Conservation (phyloP, 1,140 invertebrate genomes). For the Sweltsa coloradensis region DNA sequence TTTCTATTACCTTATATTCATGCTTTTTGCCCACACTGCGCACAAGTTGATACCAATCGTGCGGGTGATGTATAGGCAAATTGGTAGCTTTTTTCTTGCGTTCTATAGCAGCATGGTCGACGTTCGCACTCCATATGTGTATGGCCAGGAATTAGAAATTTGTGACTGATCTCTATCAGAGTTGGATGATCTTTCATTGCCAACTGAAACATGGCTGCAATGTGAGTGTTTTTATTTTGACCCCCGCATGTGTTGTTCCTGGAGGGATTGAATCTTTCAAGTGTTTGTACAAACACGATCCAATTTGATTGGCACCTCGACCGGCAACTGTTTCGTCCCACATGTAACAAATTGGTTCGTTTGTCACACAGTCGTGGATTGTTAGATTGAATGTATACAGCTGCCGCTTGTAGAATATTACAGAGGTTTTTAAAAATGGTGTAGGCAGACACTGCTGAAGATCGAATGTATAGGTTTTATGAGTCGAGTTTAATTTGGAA, state of each 20-base stretch:
- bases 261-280: conserved; percentile 14
- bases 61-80: not conserved
- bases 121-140: conserved; percentile 9
- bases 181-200: conserved; percentile 11
- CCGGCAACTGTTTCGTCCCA: conserved; percentile 24
- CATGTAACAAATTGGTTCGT: conserved; percentile 23
- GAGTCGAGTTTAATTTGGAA: conserved; percentile 2
- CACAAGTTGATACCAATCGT: conserved; percentile 9
- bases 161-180: conserved; percentile 1
- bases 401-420: conserved; percentile 25
- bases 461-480: conserved; percentile 21
- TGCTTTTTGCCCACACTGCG: not conserved
- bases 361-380: conserved; percentile 20
- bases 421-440: conserved; percentile 19
- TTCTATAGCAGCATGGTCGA: conserved; percentile 6
- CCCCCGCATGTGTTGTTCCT: conserved; percentile 15
- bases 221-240: conserved; percentile 14
- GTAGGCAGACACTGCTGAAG: conserved; percentile 27
- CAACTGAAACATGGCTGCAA: conserved; percentile 2
- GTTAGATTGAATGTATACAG: conserved; percentile 30
- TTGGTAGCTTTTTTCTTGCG: conserved; percentile 3
- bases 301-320: conserved; percentile 24
- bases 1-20: not conserved
- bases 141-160: conserved; percentile 3
- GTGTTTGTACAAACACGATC: conserved; percentile 21